Base-by-base conservation (phyloP, 2,113 vertebrate genomes). In the Bos indicus region DNA sequence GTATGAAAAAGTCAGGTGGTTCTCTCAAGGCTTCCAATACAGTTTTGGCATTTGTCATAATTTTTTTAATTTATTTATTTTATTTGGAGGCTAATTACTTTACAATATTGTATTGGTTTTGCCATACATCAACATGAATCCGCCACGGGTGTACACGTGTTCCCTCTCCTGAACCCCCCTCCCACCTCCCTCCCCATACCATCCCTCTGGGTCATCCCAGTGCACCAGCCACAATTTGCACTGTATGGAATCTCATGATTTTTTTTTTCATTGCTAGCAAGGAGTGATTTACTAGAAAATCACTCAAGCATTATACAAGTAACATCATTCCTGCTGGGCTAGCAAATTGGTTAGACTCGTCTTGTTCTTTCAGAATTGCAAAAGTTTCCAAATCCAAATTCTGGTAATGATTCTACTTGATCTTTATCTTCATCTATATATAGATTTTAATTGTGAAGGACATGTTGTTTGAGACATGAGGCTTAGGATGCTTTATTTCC, bases 11-110 rank as follows among this genome's bases (percentile, higher is more conserved):
- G 81, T 80, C 95, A 97, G 57, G 21, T 62, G n/a, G 57, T 88
- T 95, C 62, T 81, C 59, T 77, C 52, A 64, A 95, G 56, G 17
- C 71, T 96, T 96, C 43, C 60, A 93, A n/a, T 54, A 62, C 5
- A 92, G 81, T 88, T 43, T 95, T 88, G 71, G 78, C 71, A 90
- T 87, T 93, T 52, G 88, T 90, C 81, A 97, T 40, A 62, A 52
- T 10, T 93, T 92, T 28, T 60, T 60, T 2, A 0, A 59, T 60
- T 60, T 2, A 28, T 28, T 59, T 59, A 60, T 60, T 59, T 60
- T 28, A 60, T 28, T 14, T 62, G 60, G 60, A 62, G 28, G 60
- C 13, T 62, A 62, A 62, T 30, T 62, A 62, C 60, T 30, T 62
- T 62, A 62, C 28, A 62, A 30, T 62, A 62, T 15, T 62, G 28